These are phyloP conservation scores for Drosophila robusta DNA, from an alignment of 2,888 invertebrate species.

Conservation along the genomic window DNA sequence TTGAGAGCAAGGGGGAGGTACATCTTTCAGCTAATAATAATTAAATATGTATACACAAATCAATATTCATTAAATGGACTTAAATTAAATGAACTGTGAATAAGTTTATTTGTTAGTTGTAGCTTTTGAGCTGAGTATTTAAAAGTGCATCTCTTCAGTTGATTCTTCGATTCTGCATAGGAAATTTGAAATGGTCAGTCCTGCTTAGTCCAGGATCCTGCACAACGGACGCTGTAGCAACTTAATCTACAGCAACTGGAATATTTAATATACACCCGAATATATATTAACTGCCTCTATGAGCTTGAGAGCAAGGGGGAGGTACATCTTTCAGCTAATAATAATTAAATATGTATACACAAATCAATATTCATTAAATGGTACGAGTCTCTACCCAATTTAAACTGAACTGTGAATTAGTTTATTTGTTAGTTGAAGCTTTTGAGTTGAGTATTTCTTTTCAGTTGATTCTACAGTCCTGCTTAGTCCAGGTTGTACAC, in stretches of 20 bases:
- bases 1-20: no score
- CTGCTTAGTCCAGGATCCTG: no score
- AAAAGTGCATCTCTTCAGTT: no score
- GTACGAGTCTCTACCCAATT: no score
- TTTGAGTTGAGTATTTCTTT: no score
- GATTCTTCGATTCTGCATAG: no score
- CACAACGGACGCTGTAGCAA: slow-evolving; percentile 47
- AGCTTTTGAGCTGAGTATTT: no score
- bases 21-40: background rate
- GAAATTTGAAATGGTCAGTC: no score
- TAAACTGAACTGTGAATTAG: background rate
- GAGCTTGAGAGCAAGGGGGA: no score
- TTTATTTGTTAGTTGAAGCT: background rate
- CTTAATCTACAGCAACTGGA: slow-evolving; percentile 10
- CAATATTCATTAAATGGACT: background rate
- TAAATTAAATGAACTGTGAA: background rate
- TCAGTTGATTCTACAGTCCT: no score
- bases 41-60: slow-evolving; percentile 5
- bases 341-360: background rate
- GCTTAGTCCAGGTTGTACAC: slow-evolving; percentile 77
- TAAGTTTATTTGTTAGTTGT: background rate
- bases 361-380: slow-evolving; percentile 12
- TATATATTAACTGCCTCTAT: background rate
- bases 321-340: background rate
- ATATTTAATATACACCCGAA: background rate